Evolutionary conservation across 2,888 invertebrate species (phyloP).

Genomic region (Bruchidius siliquastri): DNA sequence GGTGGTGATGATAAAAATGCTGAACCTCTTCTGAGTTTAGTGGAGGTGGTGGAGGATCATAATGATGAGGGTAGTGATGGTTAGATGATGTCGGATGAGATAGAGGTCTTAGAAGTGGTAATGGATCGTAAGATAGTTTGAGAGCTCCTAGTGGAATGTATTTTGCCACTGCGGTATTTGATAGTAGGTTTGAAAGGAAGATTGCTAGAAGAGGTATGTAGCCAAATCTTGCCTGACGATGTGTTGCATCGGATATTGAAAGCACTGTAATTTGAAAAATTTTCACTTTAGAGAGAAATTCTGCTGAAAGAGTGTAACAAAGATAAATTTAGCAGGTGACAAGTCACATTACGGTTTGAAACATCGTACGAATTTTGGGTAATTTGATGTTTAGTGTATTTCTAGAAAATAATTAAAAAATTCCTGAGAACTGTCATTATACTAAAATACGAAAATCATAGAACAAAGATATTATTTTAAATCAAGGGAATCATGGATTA

Average conservation of each 20-base stretch:
- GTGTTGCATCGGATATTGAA: background rate
- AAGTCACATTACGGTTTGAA: no score
- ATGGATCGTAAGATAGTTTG: conserved; percentile 24
- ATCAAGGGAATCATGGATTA: no score
- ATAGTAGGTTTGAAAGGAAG: conserved; percentile 28
- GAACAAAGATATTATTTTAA: no score
- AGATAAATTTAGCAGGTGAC: no score
- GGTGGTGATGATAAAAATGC: conserved; percentile 23
- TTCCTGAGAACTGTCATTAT: no score
- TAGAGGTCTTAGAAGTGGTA: conserved; percentile 21
- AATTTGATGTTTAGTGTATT: no score
- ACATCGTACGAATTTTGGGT: no score
- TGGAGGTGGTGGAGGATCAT: conserved; percentile 12
- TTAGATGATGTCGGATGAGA: background rate
- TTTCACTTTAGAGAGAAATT: no score
- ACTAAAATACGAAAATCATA: no score
- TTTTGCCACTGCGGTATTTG: conserved; percentile 27
- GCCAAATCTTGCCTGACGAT: conserved; percentile 24
- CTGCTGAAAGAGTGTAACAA: no score
- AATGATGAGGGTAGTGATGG: conserved; percentile 18
- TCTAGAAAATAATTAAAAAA: no score
- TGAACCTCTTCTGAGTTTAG: conserved; percentile 13
- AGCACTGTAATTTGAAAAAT: conserved; percentile 6
- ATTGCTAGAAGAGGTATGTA: conserved; percentile 28
- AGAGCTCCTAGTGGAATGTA: conserved; percentile 22